Percentiles rank a stretch among this genome's conserved stretches.
phyloP scores from a whole-genome alignment of 2,797 vertebrate species.

The Falco peregrinus region DNA sequence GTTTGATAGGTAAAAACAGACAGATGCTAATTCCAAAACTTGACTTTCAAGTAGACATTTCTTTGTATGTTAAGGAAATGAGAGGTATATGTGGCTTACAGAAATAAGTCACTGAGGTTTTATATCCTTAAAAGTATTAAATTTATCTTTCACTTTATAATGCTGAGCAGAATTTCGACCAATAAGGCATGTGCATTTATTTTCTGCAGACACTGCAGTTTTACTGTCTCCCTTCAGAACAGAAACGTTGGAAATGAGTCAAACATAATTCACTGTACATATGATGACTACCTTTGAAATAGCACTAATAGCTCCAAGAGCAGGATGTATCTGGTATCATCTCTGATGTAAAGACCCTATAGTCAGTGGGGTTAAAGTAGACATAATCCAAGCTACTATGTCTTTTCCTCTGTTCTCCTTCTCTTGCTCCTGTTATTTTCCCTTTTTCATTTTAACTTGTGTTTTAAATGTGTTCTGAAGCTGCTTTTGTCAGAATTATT shows the following conservation, averaged over 20 bases:
- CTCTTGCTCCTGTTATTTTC: neutral
- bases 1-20: conserved; percentile 39
- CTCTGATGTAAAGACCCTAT: neutral
- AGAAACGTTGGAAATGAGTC: neutral
- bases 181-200: conserved; percentile 9
- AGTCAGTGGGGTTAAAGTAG: neutral
- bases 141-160: conserved; percentile 34
- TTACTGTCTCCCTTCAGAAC: conserved; percentile 1
- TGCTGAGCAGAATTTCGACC: conserved; percentile 41
- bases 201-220: conserved; percentile 21
- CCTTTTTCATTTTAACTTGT: neutral
- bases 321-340: neutral
- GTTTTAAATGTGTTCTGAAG: neutral
- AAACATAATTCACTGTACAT: neutral
- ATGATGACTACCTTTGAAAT: neutral
- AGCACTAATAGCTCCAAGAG: neutral
- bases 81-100: neutral
- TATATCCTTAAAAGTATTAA: conserved; percentile 24
- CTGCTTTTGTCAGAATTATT: neutral
- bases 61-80: neutral
- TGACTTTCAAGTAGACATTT: conserved; percentile 3
- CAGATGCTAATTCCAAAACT: conserved; percentile 55
- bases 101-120: neutral
- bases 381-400: neutral
- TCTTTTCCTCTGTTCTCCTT: neutral